Evolutionary conservation across 2,888 invertebrate genomes (phyloP), one percentile per base, ranked within the genome.

Genomic region (Scaptomyza polygonia): DNA sequence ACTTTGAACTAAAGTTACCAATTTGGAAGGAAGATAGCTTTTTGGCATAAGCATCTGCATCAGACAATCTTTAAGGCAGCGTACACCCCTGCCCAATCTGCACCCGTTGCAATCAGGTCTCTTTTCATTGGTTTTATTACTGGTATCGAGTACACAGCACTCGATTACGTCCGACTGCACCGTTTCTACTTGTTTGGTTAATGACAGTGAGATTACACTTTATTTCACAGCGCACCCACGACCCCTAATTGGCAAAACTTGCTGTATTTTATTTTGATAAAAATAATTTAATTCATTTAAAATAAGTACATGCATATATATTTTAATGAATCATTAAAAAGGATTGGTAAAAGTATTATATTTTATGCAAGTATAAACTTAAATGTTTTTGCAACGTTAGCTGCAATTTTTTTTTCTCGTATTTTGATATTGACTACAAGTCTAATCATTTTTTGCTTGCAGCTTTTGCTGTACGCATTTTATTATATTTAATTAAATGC

Each of bases 261-360:
- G 8, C 43, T 27, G 11, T 1, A 32, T 16, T 25, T 12, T 49
- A 11, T 27, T 67, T 77, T 63, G 59, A 72, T 77, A 72, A 58
- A 68, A 72, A 78, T 77, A 79, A 63, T 78, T 77, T 67, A 77
- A 61, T 77, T n/a, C n/a, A n/a, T n/a, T n/a, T 65, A 16, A 44
- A 62, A 65, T 68, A 56, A 74, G 56, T 74, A 72, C 65, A 72
- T 72, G 67, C 77, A 75, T 39, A 64, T 74, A 67, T 52, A 61
- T 76, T 69, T 69, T 45, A 73, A 77, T 66, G 67, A 73, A 58
- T 44, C 53, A 63, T 73, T 63, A 63, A 72, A 68, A 59, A 56
- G 42, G n/a, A n/a, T 36, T 68, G 58, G 64, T 73, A 77, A 44
- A 62, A 61, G 68, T 77, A 75, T 62, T 45, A 68, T 52, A 64